A percentile compares a stretch with the other conserved stretches of the same genome.
Evolutionary conservation across 2,113 vertebrate genomes (phyloP).

Genomic region (Xyrauchen texanus): DNA sequence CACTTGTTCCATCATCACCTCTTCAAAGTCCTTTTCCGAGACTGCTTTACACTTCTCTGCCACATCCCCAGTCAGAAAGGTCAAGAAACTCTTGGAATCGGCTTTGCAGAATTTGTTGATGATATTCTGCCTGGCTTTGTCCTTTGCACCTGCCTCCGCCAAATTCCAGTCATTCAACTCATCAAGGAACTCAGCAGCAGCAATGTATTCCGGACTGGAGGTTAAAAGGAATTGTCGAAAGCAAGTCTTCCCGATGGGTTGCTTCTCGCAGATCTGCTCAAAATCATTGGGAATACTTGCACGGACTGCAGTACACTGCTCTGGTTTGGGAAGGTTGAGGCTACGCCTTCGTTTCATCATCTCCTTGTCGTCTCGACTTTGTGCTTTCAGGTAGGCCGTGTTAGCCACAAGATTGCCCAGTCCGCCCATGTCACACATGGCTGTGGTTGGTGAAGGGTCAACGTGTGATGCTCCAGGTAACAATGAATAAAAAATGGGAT

Average conservation of each 20-base stretch:
- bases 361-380: constrained; percentile 82
- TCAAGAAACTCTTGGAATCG: constrained; percentile 69
- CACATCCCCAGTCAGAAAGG: constrained; percentile 76
- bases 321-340: constrained; percentile 76
- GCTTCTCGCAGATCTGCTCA: constrained; percentile 79
- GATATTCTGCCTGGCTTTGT: constrained; percentile 70
- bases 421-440: constrained; percentile 84
- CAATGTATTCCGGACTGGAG: constrained; percentile 65
- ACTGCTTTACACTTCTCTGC: constrained; percentile 75
- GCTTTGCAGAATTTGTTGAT: constrained; percentile 76
- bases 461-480: neutral
- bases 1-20: constrained; percentile 70
- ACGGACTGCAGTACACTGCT: constrained; percentile 69
- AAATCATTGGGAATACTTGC: constrained; percentile 69
- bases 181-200: constrained; percentile 79
- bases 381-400: constrained; percentile 89
- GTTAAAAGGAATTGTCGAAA: constrained; percentile 80
- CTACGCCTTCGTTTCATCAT: constrained; percentile 82
- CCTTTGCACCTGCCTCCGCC: constrained; percentile 74
- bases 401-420: constrained; percentile 92
- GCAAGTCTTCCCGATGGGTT: constrained; percentile 84
- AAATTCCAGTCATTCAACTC: constrained; percentile 83
- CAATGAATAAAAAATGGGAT: neutral
- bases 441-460: neutral
- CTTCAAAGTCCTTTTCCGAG: constrained; percentile 72